Evolutionary conservation across 2,888 invertebrate species (phyloP), one percentile per base, ranked within the genome.

Genomic region (Zeuzera pyrina): DNA sequence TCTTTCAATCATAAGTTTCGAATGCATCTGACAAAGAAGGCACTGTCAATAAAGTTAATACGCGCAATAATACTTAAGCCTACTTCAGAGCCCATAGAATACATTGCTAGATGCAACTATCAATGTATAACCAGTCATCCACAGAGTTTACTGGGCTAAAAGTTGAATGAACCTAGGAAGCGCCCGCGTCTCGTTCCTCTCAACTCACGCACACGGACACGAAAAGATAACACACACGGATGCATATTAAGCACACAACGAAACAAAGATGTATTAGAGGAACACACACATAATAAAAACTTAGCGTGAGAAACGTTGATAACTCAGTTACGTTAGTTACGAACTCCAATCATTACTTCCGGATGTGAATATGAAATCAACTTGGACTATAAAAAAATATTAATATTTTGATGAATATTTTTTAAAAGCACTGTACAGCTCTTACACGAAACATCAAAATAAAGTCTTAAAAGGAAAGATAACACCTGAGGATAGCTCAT

Each of bases 71-170:
- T 21, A 32, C 15, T 15, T 12, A n/a, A 28, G 11, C 16, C 33
- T 24, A 12, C 27, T 3, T 23, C 25, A 26, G 26, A 7, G 26
- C 29, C 15, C 10, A 26, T 26, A 16, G 15, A n/a, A 15, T 31
- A 26, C 25, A 16, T 12, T 14, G 24, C n/a, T 51, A 49, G 43
- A 41, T 47, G 47, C 42, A 53, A 38, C 43, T 33, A 44, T 45
- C 52, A 42, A 52, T 45, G 58, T 63, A 69, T 63, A 68, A 59
- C 52, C 59, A 59, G 45, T 49, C 60, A 56, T 57, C 57, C 15
- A 58, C 65, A 60, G 73, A 83, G 83, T 84, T 84, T 81, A 84
- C 81, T 84, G 70, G 84, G 84, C 79, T 83, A 84, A 78, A 83
- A 84, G 84, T 78, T 83, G 81, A 84, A 83, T 58, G 79, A 76